Evolutionary conservation across 2,797 vertebrate genomes (phyloP).

Genomic region (Acanthurus lineatus): DNA sequence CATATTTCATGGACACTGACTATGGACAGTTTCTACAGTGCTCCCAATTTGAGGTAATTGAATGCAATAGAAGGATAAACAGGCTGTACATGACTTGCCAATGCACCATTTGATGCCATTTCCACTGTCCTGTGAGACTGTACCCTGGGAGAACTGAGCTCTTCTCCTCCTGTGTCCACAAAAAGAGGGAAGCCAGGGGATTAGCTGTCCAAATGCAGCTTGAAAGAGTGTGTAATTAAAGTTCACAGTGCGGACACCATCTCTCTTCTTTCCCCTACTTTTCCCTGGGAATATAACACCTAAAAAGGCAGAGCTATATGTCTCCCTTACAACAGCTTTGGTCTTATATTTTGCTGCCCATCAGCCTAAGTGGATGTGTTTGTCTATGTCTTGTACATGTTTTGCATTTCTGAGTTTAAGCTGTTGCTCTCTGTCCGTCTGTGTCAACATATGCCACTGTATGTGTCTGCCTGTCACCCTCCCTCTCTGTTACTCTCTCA

Average conservation of each 20-base stretch:
- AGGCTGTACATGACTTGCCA: constrained; percentile 10
- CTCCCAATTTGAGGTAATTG: background rate
- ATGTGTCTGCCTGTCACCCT: constrained; percentile 56
- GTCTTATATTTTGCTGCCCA: constrained; percentile 11
- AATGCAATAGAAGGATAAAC: constrained; percentile 2
- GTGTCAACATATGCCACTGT: constrained; percentile 68
- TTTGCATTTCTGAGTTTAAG: constrained; percentile 34
- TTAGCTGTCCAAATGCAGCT: constrained; percentile 78
- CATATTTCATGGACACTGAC: background rate
- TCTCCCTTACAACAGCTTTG: constrained; percentile 21
- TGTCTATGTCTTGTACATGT: constrained; percentile 29
- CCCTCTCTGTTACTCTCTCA: constrained; percentile 32
- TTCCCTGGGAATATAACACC: constrained; percentile 47
- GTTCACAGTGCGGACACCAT: constrained; percentile 61
- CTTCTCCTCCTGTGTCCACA: constrained; percentile 62
- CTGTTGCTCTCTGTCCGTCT: constrained; percentile 54
- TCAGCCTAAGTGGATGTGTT: constrained; percentile 30
- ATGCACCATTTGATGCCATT: constrained; percentile 27
- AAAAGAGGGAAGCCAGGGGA: constrained; percentile 67
- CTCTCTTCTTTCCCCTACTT: constrained; percentile 38
- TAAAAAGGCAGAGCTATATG: constrained; percentile 53
- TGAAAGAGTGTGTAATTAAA: constrained; percentile 75
- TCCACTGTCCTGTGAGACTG: constrained; percentile 40
- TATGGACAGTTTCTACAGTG: background rate
- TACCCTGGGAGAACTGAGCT: constrained; percentile 60